Base-by-base conservation (phyloP, 1,140 invertebrate species). In the Dryas iulia region DNA sequence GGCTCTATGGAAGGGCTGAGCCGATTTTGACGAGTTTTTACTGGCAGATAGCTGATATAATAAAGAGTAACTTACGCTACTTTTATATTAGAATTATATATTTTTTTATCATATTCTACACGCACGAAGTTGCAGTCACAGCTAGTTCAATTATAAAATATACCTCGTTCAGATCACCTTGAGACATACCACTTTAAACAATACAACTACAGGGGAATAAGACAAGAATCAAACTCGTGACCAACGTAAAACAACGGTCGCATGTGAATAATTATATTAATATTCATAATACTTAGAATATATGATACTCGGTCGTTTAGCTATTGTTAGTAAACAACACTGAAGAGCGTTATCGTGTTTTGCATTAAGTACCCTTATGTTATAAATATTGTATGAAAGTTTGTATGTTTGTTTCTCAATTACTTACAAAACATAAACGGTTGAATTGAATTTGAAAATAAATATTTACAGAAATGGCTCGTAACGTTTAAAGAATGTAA, bases 201-300 rank as follows among this genome's bases (percentile, higher is more conserved):
- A n/a, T n/a, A n/a, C n/a, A n/a, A n/a, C n/a, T n/a, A n/a, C n/a
- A n/a, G n/a, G n/a, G n/a, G n/a, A n/a, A n/a, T n/a, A n/a, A n/a
- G 39, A 47, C 21, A 47, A 47, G 18, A 47, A 47, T 47, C 39
- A 18, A 47, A 47, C 39, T 47, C 39, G 39, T 47, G 39, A 47
- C 18, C 39, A 10, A 14, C 14, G 39, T 8, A 21, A 3, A 47
- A 21, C 39, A 47, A 47, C n/a, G n/a, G 33, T 47, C n/a, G 39
- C 39, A 47, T 47, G 39, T 47, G 14, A 47, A 47, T 47, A 47
- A 21, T 47, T 7, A 47, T 47, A 21, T 47, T 47, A 47, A 47
- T 47, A 47, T 47, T 39, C 39, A 47, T 47, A 47, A 47, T 21
- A 47, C 39, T 18, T 14, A 47, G 39, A 21, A 47, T 0, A 47